These are phyloP conservation scores for Rhea americana DNA, from an alignment of 2,113 vertebrate genomes.

Conservation along the genomic window DNA sequence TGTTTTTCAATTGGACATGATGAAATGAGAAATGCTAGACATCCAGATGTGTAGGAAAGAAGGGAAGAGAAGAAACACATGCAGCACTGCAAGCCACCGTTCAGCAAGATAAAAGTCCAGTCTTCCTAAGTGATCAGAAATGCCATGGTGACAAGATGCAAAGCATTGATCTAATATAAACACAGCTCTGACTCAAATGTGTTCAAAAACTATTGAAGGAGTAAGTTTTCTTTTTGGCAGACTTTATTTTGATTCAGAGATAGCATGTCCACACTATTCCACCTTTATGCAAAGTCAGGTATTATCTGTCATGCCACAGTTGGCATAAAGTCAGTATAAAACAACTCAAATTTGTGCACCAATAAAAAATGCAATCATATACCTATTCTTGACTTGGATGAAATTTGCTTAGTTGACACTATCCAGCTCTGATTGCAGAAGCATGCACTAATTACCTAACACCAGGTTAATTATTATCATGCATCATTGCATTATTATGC, in stretches of 20 bases:
- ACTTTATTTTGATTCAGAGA: not conserved
- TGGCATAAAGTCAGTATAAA: not conserved
- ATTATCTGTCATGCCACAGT: not conserved
- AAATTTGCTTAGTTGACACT: not conserved
- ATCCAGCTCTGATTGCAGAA: not conserved
- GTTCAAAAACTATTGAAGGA: not conserved
- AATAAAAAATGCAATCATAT: not conserved
- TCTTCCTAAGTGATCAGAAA: not conserved
- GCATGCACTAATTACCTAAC: not conserved
- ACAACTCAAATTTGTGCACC: not conserved
- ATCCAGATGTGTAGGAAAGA: not conserved
- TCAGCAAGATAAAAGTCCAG: not conserved
- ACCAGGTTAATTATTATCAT: not conserved
- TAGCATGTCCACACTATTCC: not conserved
- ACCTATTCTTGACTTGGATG: not conserved
- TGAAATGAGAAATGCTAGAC: not conserved
- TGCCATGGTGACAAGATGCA: not conserved
- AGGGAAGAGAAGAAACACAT: not conserved
- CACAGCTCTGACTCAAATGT: accelerated
- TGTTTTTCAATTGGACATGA: not conserved
- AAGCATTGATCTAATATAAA: not conserved
- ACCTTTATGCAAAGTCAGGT: not conserved
- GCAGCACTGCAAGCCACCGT: not conserved
- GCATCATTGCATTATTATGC: not conserved
- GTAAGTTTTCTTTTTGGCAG: not conserved